These are phyloP conservation scores for Drosophila diplacantha DNA, from an alignment of 2,888 invertebrate species.

Conservation along the genomic window DNA sequence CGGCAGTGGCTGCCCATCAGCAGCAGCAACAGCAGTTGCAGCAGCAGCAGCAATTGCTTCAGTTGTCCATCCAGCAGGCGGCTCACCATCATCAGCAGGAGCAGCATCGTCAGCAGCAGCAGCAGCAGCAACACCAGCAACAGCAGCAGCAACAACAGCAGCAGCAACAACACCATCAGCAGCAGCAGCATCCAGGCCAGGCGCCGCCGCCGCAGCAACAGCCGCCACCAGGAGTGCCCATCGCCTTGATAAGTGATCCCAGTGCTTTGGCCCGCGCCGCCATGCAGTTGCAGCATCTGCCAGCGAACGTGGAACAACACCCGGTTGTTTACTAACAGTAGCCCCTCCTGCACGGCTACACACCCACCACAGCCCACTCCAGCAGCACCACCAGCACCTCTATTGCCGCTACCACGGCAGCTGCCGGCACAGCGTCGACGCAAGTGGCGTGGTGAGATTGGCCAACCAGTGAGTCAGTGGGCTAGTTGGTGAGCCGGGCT, in stretches of 20 bases:
- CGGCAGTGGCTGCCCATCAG: slow-evolving; percentile 67
- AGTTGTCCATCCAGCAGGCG: slow-evolving; percentile 68
- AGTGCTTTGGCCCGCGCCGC: slow-evolving; percentile 76
- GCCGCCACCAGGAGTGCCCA: slow-evolving; percentile 75
- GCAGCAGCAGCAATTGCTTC: slow-evolving; percentile 68
- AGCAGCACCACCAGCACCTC: slow-evolving; percentile 44
- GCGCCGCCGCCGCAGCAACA: slow-evolving; percentile 70
- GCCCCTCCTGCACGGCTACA: slow-evolving; percentile 65
- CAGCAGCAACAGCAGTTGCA: slow-evolving; percentile 69
- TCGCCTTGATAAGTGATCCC: slow-evolving; percentile 76
- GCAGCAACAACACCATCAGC: slow-evolving; percentile 65
- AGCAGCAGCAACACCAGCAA: slow-evolving; percentile 68
- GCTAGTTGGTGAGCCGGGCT: slow-evolving; percentile 37
- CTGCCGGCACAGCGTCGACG: slow-evolving; percentile 24
- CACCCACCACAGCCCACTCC: slow-evolving; percentile 50
- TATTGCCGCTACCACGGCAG: slow-evolving; percentile 11
- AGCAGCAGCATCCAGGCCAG: slow-evolving; percentile 62
- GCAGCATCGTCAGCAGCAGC: slow-evolving; percentile 70
- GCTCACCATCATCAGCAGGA: slow-evolving; percentile 73
- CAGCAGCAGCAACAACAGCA: slow-evolving; percentile 72
- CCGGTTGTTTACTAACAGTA: slow-evolving; percentile 78
- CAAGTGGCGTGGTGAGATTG: slow-evolving; percentile 36
- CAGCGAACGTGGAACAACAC: slow-evolving; percentile 77
- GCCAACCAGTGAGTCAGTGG: slow-evolving; percentile 26
- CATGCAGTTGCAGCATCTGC: slow-evolving; percentile 77